Conservation (phyloP, 2,888 invertebrate species). For the Cheilosia vernalis region DNA sequence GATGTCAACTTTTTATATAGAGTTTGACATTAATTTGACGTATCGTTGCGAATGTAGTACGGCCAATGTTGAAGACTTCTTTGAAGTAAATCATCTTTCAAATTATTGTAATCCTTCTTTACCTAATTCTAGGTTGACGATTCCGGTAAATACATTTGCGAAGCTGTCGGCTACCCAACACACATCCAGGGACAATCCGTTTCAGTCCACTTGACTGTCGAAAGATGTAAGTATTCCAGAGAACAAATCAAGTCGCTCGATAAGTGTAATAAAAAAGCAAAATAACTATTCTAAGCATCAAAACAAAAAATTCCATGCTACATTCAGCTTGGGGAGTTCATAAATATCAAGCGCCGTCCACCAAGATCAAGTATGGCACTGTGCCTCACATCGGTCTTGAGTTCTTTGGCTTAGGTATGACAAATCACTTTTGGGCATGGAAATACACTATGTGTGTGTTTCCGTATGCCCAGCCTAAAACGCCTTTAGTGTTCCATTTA, state of each 20-base stretch:
- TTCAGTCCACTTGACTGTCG: slow-evolving; percentile 89
- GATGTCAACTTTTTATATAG: too few species aligned
- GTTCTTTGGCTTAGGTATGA: slow-evolving; percentile 85
- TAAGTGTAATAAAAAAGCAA: slow-evolving; percentile 28
- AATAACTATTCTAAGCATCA: slow-evolving; percentile 44
- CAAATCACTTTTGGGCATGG: neutral
- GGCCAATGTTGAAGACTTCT: too few species aligned
- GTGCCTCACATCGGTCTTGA: slow-evolving; percentile 86
- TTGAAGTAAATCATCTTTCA: too few species aligned
- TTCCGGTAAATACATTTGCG: slow-evolving; percentile 92
- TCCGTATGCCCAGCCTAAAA: neutral
- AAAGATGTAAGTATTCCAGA: slow-evolving; percentile 87
- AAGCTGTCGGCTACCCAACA: slow-evolving; percentile 88
- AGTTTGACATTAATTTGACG: too few species aligned
- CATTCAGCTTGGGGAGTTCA: slow-evolving; percentile 83
- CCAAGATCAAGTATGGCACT: slow-evolving; percentile 85
- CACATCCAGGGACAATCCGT: slow-evolving; percentile 87
- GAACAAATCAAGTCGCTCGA: slow-evolving; percentile 3
- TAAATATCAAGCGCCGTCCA: slow-evolving; percentile 79
- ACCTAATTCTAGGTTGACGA: slow-evolving; percentile 85
- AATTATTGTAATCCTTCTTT: too few species aligned
- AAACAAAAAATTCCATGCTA: slow-evolving; percentile 56
- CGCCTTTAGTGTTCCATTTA: slow-evolving; percentile 10
- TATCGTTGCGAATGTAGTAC: too few species aligned
- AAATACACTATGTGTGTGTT: neutral